These are phyloP conservation scores for Vandiemenella viatica DNA, from an alignment of 2,888 invertebrate genomes.

Conservation along the genomic window DNA sequence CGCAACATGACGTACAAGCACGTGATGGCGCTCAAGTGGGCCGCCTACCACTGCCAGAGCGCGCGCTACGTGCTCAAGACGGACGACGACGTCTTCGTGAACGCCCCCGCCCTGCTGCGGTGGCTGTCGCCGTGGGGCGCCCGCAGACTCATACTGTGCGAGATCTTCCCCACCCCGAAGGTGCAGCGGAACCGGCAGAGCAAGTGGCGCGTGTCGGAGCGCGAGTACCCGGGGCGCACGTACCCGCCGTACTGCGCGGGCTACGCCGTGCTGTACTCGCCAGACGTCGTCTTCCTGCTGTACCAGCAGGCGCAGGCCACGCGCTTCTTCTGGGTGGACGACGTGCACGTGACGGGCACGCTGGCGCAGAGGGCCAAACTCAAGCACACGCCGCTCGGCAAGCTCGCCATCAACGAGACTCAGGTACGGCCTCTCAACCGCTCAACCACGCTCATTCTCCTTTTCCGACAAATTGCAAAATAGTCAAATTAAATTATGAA, in stretches of 20 bases:
- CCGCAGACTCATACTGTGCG: conserved; percentile 43
- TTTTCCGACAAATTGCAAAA: too few species aligned
- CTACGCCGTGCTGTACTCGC: conserved; percentile 50
- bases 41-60: conserved; percentile 47
- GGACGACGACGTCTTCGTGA: conserved; percentile 34
- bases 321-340: conserved; percentile 72
- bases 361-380: conserved; percentile 40
- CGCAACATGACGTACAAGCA: conserved; percentile 74
- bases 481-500: too few species aligned
- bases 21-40: conserved; percentile 68
- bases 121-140: conserved; percentile 44
- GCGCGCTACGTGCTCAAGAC: conserved; percentile 40
- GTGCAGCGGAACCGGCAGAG: conserved; percentile 48
- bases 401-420: conserved; percentile 27
- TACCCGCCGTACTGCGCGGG: conserved; percentile 69
- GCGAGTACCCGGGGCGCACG: conserved; percentile 34
- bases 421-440: too few species aligned
- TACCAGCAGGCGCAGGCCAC: conserved; percentile 42
- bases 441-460: too few species aligned
- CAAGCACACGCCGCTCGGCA: conserved; percentile 36
- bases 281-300: conserved; percentile 41
- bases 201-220: conserved; percentile 51
- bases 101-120: conserved; percentile 28
- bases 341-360: conserved; percentile 61
- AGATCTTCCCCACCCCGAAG: conserved; percentile 31